Base-by-base conservation (phyloP, 1,140 invertebrate species). In the Scylla paramamosain region DNA sequence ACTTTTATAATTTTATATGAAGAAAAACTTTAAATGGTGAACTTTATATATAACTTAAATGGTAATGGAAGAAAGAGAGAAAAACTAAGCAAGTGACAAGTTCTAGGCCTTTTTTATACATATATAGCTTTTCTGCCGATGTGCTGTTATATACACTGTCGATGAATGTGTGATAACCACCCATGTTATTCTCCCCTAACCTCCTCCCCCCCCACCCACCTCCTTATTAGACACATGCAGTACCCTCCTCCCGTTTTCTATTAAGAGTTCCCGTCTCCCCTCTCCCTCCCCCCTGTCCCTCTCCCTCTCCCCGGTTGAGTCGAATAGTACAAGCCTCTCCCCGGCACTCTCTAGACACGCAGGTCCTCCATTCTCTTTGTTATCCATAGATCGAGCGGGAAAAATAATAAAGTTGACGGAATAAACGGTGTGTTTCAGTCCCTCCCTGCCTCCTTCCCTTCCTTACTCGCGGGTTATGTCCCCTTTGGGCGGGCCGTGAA, bases 301-400 rank as follows among this genome's bases (percentile, higher is more conserved):
- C 10, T 20, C 52, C 45, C 92, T 88, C 52, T 92, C 84, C 91
- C 94, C 91, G 90, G 84, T 95, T 89, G 89, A 95, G 91, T n/a
- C 91, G 84, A 87, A 93, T 95, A 95, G 94, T 95, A 95, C 94
- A 95, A 95, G 94, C 84, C 94, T 88, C 94, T 88, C 52, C 45
- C 91, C 87, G 94, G 94, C 94, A 89, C 94, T 92, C 91, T 77
- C 67, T 77, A 77, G 67, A 77, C 67, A 77, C 20, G 32, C 32
- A 93, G 83, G 93, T 94, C 93, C 88, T 94, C 93, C 93, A 94
- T 77, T 77, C 93, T 83, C 93, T 94, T 83, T 94, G 91, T 92
- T 95, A 94, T 95, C 86, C 83, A 95, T 95, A 95, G 94, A 59
- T 95, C 94, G 91, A 95, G 91, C 45, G 94, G 94, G 91, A 95